Base-by-base conservation (phyloP, 1,140 invertebrate genomes). In the Sarcophaga peregrina region DNA sequence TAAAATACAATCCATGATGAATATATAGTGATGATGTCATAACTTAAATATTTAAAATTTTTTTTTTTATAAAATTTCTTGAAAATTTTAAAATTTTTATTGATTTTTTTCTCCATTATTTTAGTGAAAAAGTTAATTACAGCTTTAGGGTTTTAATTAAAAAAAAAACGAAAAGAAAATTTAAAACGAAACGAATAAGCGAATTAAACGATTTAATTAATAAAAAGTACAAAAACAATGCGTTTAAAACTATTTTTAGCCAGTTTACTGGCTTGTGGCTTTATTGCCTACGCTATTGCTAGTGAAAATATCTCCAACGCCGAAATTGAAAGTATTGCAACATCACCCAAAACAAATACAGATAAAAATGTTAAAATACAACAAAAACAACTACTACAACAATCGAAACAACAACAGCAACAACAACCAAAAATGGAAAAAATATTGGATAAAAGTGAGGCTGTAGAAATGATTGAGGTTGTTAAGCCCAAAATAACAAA, bases 211-310 rank as follows among this genome's bases (percentile, higher is more conserved):
- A 88, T 85, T 74, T 45, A 85, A 85, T 45, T 84, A 81, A 83
- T 84, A 81, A 76, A 17, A 37, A 15, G 68, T 7, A 13, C 58
- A 37, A 82, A 83, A 85, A 87, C 84, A 86, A 89, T 89, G 88
- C 88, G 88, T 81, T 87, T 89, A 78, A 89, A 89, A 89, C 84
- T 88, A 76, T 87, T 89, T 87, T 68, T 89, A 84, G 86, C 86
- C 82, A 87, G 87, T 86, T 85, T 85, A 82, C 85, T 89, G 86
- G 87, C 86, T 82, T 89, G 86, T 8, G 87, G 84, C 84, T 88
- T 89, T 47, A 87, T 88, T 85, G 86, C 85, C 85, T 87, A 85
- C 82, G 88, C 87, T 81, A 85, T 88, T 62, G 88, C 88, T 83
- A 89, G 87, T 82, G 88, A 89, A 85, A 89, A 89, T 78, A 78